These are phyloP conservation scores for Cacajao melanocephalus DNA, from an alignment of 2,797 vertebrate genomes.

Conservation along the genomic window DNA sequence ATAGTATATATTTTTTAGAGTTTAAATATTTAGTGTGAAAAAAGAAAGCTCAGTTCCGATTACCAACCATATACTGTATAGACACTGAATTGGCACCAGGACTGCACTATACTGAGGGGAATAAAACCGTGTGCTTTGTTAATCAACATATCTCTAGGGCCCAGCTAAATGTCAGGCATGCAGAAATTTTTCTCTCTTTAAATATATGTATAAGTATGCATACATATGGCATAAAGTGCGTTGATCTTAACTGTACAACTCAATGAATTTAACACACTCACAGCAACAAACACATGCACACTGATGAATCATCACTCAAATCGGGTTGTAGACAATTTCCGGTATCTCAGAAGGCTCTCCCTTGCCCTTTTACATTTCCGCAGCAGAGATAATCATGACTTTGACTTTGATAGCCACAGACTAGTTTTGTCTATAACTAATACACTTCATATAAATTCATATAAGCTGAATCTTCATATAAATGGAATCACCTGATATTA, in stretches of 20 bases:
- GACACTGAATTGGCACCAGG: background rate
- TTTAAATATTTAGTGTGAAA: constrained; percentile 23
- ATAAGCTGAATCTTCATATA: background rate
- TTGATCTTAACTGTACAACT: background rate
- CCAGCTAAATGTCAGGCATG: background rate
- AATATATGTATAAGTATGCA: background rate
- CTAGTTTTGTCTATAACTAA: constrained; percentile 4
- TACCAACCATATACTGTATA: background rate
- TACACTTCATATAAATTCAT: background rate
- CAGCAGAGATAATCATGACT: background rate
- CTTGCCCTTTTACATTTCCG: background rate
- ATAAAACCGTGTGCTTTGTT: background rate
- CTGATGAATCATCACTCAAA: background rate
- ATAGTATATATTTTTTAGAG: background rate
- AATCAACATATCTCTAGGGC: background rate
- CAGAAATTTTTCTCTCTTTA: background rate
- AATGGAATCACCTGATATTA: background rate
- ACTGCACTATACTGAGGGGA: background rate
- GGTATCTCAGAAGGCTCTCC: background rate
- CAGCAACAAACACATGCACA: background rate
- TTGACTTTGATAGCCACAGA: background rate
- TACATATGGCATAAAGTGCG: background rate
- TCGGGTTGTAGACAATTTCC: background rate
- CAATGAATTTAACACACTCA: background rate
- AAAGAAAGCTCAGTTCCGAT: background rate